A percentile compares a stretch with the other conserved stretches of the same genome.
Conservation (phyloP, 2,888 invertebrate genomes). For the Cheiracanthium punctorium region DNA sequence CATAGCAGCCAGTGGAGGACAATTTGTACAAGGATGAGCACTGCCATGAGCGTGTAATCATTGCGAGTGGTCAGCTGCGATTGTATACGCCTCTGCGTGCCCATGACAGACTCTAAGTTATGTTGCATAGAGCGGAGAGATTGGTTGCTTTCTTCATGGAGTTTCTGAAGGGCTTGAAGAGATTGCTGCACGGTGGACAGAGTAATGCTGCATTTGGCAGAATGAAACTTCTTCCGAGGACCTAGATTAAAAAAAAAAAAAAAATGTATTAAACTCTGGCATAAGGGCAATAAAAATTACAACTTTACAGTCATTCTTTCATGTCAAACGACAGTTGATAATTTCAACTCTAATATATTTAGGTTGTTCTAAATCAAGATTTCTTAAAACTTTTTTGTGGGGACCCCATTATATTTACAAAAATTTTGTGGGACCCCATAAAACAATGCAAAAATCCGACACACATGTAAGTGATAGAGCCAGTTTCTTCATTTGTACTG, state of each 20-base stretch:
- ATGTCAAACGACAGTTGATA: too few species aligned
- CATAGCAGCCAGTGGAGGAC: constrained; percentile 67
- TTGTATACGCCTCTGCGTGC: constrained; percentile 50
- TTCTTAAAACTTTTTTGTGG: too few species aligned
- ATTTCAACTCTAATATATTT: too few species aligned
- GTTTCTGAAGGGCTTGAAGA: constrained; percentile 44
- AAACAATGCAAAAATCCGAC: too few species aligned
- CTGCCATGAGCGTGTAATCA: constrained; percentile 50
- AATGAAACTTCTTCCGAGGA: constrained; percentile 47
- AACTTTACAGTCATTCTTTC: too few species aligned
- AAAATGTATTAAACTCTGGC: too few species aligned
- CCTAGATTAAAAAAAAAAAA: constrained; percentile 14
- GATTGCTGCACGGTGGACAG: constrained; percentile 56
- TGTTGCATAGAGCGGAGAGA: constrained; percentile 52
- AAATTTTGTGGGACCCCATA: too few species aligned
- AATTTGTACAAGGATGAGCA: constrained; percentile 59
- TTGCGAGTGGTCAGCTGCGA: constrained; percentile 28
- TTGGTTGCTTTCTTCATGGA: constrained; percentile 59
- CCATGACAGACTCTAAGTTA: constrained; percentile 59
- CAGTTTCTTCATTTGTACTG: too few species aligned
- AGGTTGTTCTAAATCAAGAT: too few species aligned
- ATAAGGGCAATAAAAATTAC: too few species aligned
- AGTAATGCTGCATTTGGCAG: constrained; percentile 35
- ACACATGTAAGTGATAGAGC: too few species aligned
- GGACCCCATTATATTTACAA: too few species aligned